phyloP scores from a whole-genome alignment of 1,140 invertebrate species.

The Polypedilum pembai region DNA sequence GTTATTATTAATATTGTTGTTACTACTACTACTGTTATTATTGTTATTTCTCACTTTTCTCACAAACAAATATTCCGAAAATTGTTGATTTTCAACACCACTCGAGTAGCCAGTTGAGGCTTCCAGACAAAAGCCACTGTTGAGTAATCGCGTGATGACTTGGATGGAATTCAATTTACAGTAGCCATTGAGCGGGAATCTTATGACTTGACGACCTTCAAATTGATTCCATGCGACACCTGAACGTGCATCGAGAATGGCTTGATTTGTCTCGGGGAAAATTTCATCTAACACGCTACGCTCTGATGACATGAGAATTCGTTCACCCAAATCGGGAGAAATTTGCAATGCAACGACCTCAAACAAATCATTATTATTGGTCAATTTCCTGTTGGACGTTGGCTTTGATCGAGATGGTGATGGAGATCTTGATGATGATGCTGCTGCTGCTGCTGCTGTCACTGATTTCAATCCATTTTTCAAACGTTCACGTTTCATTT shows the following conservation, averaged over 20 bases:
- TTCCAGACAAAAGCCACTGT: constrained; percentile 69
- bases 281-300: constrained; percentile 70
- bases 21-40: constrained; percentile 1
- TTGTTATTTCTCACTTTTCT: constrained; percentile 47
- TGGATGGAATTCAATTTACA: constrained; percentile 88
- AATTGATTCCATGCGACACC: constrained; percentile 77
- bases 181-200: constrained; percentile 87
- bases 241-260: constrained; percentile 70
- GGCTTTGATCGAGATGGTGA: constrained; percentile 35
- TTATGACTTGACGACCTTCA: constrained; percentile 75
- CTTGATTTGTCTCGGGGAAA: constrained; percentile 81
- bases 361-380: constrained; percentile 48
- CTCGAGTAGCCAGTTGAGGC: constrained; percentile 68
- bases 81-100: constrained; percentile 85
- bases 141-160: constrained; percentile 79
- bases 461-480: constrained; percentile 49
- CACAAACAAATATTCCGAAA: constrained; percentile 85
- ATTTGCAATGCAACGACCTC: constrained; percentile 83
- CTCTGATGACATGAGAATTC: constrained; percentile 78
- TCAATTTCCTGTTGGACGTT: constrained; percentile 34
- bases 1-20: neutral
- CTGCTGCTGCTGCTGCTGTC: constrained; percentile 42
- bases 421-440: constrained; percentile 38
- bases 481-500: constrained; percentile 62
- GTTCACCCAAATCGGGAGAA: constrained; percentile 78